phyloP scores from a whole-genome alignment of 2,113 vertebrate genomes.

The Pterocles gutturalis region DNA sequence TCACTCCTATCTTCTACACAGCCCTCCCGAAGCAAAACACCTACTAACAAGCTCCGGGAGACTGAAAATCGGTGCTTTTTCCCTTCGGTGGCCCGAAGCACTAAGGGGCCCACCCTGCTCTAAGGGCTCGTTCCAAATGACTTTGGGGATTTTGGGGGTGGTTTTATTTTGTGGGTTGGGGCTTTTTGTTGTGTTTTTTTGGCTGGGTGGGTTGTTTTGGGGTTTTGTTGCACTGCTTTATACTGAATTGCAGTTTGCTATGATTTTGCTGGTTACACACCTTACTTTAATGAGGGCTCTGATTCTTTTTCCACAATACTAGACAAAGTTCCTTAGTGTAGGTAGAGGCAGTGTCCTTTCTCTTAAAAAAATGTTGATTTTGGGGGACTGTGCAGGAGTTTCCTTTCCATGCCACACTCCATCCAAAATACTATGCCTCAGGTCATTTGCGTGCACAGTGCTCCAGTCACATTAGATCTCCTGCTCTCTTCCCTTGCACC shows the following conservation, averaged over 20 bases:
- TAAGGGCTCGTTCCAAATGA: constrained; percentile 57
- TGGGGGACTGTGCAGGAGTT: background rate
- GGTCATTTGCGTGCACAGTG: background rate
- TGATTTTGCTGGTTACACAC: background rate
- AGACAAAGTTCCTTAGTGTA: constrained; percentile 6
- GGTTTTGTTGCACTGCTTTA: background rate
- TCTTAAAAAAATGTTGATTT: background rate
- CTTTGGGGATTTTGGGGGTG: background rate
- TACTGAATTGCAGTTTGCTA: background rate
- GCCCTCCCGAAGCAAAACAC: constrained; percentile 50
- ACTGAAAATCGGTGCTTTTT: constrained; percentile 82
- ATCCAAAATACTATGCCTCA: background rate
- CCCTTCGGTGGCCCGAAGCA: constrained; percentile 80
- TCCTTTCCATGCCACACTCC: background rate
- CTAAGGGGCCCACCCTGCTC: constrained; percentile 88
- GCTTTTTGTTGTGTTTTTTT: background rate
- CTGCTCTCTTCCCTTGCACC: background rate
- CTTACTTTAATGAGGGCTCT: background rate
- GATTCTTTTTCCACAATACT: background rate
- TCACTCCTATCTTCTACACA: constrained; percentile 45
- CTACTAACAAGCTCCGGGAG: constrained; percentile 78
- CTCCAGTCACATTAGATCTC: background rate
- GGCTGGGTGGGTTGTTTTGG: background rate
- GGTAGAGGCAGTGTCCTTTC: background rate
- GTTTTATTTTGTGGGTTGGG: background rate